A percentile compares a stretch with the other conserved stretches of the same genome.
phyloP scores from a whole-genome alignment of 2,888 invertebrate genomes.

The Autographa gamma region DNA sequence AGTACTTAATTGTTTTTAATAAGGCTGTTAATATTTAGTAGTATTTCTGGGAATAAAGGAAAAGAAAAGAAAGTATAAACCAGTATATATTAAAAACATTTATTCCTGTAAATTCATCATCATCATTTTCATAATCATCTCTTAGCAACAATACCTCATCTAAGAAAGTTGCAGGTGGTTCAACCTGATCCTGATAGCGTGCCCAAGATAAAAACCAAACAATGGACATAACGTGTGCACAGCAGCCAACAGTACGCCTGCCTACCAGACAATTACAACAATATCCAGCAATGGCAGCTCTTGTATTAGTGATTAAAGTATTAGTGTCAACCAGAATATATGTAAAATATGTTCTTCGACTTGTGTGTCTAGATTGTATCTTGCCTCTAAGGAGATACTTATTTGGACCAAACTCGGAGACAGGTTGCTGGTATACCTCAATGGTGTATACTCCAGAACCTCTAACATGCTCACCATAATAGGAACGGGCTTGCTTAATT shows the following conservation, averaged over 20 bases:
- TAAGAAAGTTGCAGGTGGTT: background rate
- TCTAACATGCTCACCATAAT: background rate
- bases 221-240: too few species aligned
- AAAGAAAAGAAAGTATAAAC: too few species aligned
- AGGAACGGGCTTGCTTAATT: too few species aligned
- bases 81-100: too few species aligned
- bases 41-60: too few species aligned
- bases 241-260: too few species aligned
- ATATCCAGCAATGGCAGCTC: background rate
- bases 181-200: background rate
- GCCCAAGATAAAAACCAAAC: background rate
- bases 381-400: background rate
- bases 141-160: background rate
- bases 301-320: background rate
- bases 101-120: slow-evolving; percentile 6
- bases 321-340: too few species aligned
- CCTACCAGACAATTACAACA: too few species aligned
- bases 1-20: too few species aligned
- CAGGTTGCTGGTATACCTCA: slow-evolving; percentile 6
- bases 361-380: background rate
- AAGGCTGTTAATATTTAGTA: too few species aligned
- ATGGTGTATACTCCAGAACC: slow-evolving; percentile 12
- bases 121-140: background rate
- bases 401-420: background rate
- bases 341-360: too few species aligned